These are phyloP conservation scores for Etheostoma cragini DNA, from an alignment of 2,113 vertebrate species.

Conservation along the genomic window DNA sequence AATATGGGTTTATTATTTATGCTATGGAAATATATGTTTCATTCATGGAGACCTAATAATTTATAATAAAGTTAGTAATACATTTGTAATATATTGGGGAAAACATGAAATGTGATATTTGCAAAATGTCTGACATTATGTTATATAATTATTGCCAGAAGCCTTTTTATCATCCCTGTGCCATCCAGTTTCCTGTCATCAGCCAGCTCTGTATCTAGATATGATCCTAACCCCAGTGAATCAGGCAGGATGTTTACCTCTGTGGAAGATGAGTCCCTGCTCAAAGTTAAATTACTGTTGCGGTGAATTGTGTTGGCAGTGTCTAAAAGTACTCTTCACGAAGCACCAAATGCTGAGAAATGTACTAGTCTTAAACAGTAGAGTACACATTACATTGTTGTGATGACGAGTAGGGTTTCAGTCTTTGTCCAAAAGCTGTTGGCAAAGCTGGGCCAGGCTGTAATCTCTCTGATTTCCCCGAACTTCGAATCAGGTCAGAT, in stretches of 20 bases:
- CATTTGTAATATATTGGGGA: not conserved
- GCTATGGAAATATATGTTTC: not conserved
- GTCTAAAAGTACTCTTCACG: slow-evolving; percentile 7
- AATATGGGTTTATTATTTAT: not conserved
- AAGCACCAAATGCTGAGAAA: slow-evolving; percentile 21
- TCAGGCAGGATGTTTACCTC: slow-evolving; percentile 44
- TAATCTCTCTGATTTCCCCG: too few species aligned
- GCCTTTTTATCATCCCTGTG: not conserved
- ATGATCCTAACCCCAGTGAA: slow-evolving; percentile 21
- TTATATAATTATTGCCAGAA: slow-evolving; percentile 13
- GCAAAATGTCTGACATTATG: not conserved
- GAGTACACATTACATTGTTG: too few species aligned
- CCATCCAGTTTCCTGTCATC: slow-evolving; percentile 19
- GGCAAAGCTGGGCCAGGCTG: too few species aligned
- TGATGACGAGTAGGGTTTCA: too few species aligned
- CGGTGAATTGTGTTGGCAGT: slow-evolving; percentile 10
- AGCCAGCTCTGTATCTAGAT: slow-evolving; percentile 26
- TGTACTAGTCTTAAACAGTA: too few species aligned
- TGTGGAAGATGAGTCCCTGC: slow-evolving; percentile 42
- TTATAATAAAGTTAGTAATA: not conserved
- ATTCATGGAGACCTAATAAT: not conserved
- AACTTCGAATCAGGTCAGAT: too few species aligned
- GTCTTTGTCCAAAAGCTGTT: too few species aligned
- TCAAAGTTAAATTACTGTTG: slow-evolving; percentile 20
- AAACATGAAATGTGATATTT: not conserved